Base-by-base conservation (phyloP, 2,888 invertebrate genomes). In the Itoplectis maculator region DNA sequence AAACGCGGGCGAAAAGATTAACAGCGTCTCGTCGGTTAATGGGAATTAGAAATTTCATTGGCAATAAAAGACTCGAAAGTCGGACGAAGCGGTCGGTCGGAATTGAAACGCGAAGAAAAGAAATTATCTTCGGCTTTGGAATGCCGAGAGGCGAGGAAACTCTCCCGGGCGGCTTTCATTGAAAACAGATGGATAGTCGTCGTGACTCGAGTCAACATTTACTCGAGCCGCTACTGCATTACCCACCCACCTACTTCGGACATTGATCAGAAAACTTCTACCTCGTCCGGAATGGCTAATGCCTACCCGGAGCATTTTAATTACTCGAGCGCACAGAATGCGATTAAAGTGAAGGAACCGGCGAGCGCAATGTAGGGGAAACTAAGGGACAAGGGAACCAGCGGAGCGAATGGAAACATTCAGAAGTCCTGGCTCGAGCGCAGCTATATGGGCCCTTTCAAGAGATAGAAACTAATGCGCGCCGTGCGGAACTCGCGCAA, bases 291-390 rank as follows among this genome's bases (percentile, higher is more conserved):
- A 83, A 83, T 81, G 75, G 81, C 77, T 83, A 81, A 81, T 82
- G 85, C 81, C 83, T 72, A 72, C 77, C 83, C 83, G 77, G 74
- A 85, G 86, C 82, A 86, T 86, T 86, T 86, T 86, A 86, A 85
- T 86, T 86, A 86, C 85, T 86, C 85, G 84, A 85, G 86, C 86
- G 84, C 61, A 85, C 85, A 86, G 83, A 86, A 86, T 86, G 84
- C 86, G 86, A 86, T 86, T 86, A 86, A 86, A 86, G 84, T 83
- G 83, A 82, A 84, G 80, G 81, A 85, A 86, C 85, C 77, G 85
- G 35, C 80, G 80, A 76, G 81, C 83, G 86, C 86, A 86, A 86
- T 86, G 86, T 86, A 85, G 84, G 81, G 83, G 83, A 86, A 86
- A 86, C 83, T 76, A 74, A 73, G 73, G 82, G 81, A 83, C 82